phyloP scores from a whole-genome alignment of 2,113 vertebrate species.

The Neotoma lepida region DNA sequence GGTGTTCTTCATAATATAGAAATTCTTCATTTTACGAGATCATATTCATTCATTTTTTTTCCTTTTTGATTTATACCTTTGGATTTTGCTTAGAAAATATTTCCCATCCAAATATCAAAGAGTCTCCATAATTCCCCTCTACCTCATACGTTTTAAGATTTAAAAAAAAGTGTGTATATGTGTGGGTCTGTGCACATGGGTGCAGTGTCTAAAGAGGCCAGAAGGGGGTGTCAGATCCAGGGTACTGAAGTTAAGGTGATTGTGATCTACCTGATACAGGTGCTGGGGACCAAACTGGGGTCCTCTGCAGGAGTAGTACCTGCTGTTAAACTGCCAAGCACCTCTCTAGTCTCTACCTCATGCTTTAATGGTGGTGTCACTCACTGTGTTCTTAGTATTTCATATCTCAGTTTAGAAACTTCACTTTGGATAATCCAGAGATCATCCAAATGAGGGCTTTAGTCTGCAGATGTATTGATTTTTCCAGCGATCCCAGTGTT shows the following conservation, averaged over 20 bases:
- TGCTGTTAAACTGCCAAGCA: neutral
- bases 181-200: neutral
- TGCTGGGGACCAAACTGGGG: neutral
- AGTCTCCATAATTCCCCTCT: neutral
- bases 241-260: neutral
- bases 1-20: neutral
- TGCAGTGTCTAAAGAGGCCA: neutral
- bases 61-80: neutral
- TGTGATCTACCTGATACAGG: neutral
- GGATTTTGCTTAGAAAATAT: neutral
- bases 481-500: neutral
- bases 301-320: neutral
- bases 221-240: neutral
- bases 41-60: neutral
- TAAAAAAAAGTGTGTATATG: neutral
- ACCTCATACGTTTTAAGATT: neutral
- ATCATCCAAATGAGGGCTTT: neutral
- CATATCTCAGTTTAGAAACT: neutral
- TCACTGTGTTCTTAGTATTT: neutral
- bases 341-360: neutral
- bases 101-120: neutral
- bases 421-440: neutral
- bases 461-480: neutral
- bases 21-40: constrained; percentile 17
- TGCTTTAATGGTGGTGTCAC: neutral